These are phyloP conservation scores for Epirrita christyi DNA, from an alignment of 2,888 invertebrate genomes.

Conservation along the genomic window DNA sequence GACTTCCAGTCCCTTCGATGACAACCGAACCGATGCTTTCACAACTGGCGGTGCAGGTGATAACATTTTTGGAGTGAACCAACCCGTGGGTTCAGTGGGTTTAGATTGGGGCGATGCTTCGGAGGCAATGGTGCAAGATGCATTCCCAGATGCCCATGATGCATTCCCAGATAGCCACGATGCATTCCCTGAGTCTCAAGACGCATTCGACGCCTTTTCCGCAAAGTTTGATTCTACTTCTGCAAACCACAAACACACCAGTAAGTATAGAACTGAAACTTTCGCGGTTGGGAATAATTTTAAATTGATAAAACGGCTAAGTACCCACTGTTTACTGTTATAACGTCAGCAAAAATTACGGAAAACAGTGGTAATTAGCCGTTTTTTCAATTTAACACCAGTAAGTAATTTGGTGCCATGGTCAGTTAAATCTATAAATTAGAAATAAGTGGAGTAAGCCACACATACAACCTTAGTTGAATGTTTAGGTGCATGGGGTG, in stretches of 20 bases:
- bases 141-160: constrained; percentile 67
- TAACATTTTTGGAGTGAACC: constrained; percentile 38
- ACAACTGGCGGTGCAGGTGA: constrained; percentile 22
- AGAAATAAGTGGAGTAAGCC: too few relatives aligned
- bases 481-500: constrained; percentile 68
- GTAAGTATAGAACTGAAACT: constrained; percentile 46
- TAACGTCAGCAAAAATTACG: too few relatives aligned
- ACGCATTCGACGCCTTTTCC: constrained; percentile 93
- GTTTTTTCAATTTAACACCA: too few relatives aligned
- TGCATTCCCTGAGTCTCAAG: constrained; percentile 58
- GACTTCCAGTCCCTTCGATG: constrained; percentile 31
- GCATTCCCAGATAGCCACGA: constrained; percentile 76
- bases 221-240: constrained; percentile 93
- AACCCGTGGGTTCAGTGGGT: constrained; percentile 45
- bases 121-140: constrained; percentile 62
- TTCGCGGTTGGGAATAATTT: too few relatives aligned
- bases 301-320: too few relatives aligned
- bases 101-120: constrained; percentile 56
- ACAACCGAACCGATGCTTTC: constrained; percentile 28
- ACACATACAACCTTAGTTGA: not conserved
- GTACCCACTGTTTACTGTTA: too few relatives aligned
- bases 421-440: not conserved
- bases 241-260: constrained; percentile 62
- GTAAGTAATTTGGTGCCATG: too few relatives aligned
- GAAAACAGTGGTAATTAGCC: too few relatives aligned